A percentile compares a stretch with the other conserved stretches of the same genome.
Conservation (phyloP, 1,140 invertebrate genomes). For the Atta colombica region DNA sequence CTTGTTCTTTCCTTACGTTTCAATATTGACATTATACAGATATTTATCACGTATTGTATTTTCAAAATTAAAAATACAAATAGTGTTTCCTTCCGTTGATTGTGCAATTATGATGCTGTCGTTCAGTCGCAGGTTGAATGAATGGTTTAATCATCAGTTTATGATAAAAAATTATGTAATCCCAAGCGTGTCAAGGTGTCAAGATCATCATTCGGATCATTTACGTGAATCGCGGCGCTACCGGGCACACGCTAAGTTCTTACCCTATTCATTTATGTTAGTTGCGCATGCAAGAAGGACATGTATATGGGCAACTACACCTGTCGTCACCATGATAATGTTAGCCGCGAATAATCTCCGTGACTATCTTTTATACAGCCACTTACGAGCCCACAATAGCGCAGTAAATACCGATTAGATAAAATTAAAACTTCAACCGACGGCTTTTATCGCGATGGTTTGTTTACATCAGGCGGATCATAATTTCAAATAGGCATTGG, state of each 20-base stretch:
- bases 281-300: constrained; percentile 79
- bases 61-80: background rate
- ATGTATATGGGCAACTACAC: constrained; percentile 77
- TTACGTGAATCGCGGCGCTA: constrained; percentile 65
- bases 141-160: background rate
- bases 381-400: constrained; percentile 71
- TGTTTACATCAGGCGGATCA: constrained; percentile 73
- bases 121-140: background rate
- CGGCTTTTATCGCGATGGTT: constrained; percentile 72
- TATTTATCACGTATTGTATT: background rate
- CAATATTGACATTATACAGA: background rate
- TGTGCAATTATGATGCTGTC: background rate
- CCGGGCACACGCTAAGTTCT: constrained; percentile 65
- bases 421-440: constrained; percentile 74
- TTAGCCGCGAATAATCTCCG: constrained; percentile 70
- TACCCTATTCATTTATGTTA: constrained; percentile 77
- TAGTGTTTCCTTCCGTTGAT: background rate
- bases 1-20: background rate
- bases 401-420: constrained; percentile 73
- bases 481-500: constrained; percentile 71
- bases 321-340: constrained; percentile 78
- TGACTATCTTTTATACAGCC: constrained; percentile 76
- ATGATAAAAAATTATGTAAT: constrained; percentile 22
- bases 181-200: constrained; percentile 56
- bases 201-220: constrained; percentile 65